Evolutionary conservation across 2,797 vertebrate genomes (phyloP), one percentile per base, ranked within the genome.

Genomic region (Protonibea diacanthus): DNA sequence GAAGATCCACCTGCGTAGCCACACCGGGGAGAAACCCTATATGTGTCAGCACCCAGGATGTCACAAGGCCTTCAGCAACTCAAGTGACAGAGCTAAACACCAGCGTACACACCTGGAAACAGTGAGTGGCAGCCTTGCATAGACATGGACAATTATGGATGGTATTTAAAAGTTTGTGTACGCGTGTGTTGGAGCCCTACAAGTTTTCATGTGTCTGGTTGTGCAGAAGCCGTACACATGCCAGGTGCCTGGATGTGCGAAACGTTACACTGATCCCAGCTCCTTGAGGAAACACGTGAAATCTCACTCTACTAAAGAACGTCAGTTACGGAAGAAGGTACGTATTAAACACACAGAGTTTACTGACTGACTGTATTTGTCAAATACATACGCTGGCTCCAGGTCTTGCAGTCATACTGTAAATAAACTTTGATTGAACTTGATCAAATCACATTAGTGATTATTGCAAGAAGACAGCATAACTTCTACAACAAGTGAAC

Each of bases 41-140:
- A 81, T 96, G 38, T 99, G 98, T 92, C 98, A 98, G 84, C 96
- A 99, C 76, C 96, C 96, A 0, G 97, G 97, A 81, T 99, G 98
- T 90, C 95, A 96, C 91, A 99, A 99, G 93, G 97, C 98, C 0
- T 99, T 99, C 96, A 99, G 97, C 93, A 99, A 99, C 95, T 99
- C 98, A 76, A 99, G 98, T 0, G 98, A 99, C 92, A 95, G 98
- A 0, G 98, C 98, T 83, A 99, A 99, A 86, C 98, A 99, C 91
- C 98, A 99, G 94, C 96, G 97, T 73, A 99, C 98, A 6, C 98
- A 99, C 89, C 91, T 98, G 92, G 97, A 99, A 94, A 98, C 96
- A 59, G 98, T 99, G 96, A 98, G 97, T 81, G 59, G 23, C 69
- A 73, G 55, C 65, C 40, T 11, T 25, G 33, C 56, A 64, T 27